These are phyloP conservation scores for Epizoanthus scotinus DNA, from an alignment of 92 coral and sea anemone species.

Conservation along the genomic window DNA sequence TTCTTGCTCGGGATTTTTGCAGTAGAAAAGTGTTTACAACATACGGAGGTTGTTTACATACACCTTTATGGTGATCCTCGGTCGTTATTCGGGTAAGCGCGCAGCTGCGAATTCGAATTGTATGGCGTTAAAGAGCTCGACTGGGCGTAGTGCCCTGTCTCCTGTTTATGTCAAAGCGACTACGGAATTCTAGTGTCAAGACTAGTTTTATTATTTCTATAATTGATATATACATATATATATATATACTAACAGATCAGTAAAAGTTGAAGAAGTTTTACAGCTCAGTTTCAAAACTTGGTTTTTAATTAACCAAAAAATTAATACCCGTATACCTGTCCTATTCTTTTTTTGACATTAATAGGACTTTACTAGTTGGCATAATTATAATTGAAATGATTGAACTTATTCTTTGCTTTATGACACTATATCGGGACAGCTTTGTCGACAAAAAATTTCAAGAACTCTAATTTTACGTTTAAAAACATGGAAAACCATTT, in stretches of 20 bases:
- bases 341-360: not conserved
- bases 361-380: not conserved
- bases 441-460: conserved; percentile 20
- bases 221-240: too few species aligned
- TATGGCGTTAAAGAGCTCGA: not conserved
- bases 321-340: not conserved
- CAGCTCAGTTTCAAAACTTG: not conserved
- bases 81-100: not conserved
- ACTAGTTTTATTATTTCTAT: not conserved
- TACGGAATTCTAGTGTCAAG: not conserved
- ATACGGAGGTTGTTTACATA: conserved; percentile 12
- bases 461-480: not conserved
- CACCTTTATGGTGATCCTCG: not conserved
- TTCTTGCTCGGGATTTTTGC: not conserved
- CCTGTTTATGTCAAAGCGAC: not conserved
- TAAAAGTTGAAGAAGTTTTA: not conserved
- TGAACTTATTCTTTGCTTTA: not conserved
- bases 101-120: conserved; percentile 13
- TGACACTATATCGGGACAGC: not conserved
- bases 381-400: not conserved
- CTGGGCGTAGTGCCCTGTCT: not conserved
- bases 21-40: conserved; percentile 24
- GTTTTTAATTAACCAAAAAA: not conserved
- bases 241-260: too few species aligned
- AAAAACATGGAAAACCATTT: not conserved